Conservation (phyloP, 1,140 invertebrate species). For the Wiebesia pumilae region DNA sequence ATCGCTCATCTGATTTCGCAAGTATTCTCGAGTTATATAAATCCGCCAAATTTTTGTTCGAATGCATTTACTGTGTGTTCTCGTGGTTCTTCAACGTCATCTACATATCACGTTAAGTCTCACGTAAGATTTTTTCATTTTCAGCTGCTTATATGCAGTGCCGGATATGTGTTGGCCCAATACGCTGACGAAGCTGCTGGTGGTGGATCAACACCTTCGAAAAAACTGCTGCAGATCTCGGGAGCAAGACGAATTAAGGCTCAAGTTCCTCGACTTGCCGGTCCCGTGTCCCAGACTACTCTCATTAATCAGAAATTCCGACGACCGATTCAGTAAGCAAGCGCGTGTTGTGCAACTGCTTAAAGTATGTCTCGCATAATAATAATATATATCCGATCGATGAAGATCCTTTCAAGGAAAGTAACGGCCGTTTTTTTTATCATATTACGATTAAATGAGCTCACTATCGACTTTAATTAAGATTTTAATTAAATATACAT, state of each 20-base stretch:
- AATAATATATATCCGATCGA: not conserved
- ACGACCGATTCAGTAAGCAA: conserved; percentile 53
- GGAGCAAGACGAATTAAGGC: conserved; percentile 50
- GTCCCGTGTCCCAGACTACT: conserved; percentile 47
- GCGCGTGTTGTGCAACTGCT: not conserved
- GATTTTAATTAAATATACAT: too few species aligned
- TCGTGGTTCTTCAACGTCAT: too few species aligned
- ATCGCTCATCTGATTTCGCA: too few species aligned
- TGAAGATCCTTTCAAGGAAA: too few species aligned
- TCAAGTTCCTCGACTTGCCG: conserved; percentile 50
- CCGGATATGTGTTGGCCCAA: conserved; percentile 58
- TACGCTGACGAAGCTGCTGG: conserved; percentile 50
- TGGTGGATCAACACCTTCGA: conserved; percentile 16
- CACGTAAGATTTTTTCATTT: conserved; percentile 20
- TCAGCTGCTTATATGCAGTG: conserved; percentile 61
- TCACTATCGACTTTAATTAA: too few species aligned
- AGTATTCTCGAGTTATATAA: not conserved
- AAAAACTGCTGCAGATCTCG: conserved; percentile 39
- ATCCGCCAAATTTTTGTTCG: not conserved
- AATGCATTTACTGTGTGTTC: not conserved
- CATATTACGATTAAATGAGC: too few species aligned
- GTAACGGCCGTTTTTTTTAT: too few species aligned
- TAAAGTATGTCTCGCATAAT: not conserved
- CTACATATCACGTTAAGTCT: not conserved
- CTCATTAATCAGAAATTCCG: conserved; percentile 61